Evolutionary conservation across 2,113 vertebrate genomes (phyloP), one percentile per base, ranked within the genome.

Genomic region (Nycticorax nycticorax): DNA sequence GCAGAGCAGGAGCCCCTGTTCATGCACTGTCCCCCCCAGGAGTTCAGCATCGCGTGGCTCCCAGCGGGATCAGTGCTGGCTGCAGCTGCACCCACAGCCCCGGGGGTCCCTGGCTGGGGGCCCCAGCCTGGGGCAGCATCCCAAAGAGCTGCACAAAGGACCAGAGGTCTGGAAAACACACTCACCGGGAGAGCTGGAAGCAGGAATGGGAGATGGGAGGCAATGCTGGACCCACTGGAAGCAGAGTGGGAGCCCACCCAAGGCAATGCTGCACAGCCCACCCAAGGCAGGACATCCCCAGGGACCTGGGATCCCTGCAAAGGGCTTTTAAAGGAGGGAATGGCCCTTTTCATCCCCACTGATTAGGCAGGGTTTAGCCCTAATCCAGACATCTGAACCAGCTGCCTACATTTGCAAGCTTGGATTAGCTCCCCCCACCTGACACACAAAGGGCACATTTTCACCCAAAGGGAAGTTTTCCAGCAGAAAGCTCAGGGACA

Each of bases 241-340:
- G 57, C n/a, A 35, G 57, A 16, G 18, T 6, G 15, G 53, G 37
- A 15, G 15, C 62, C 67, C 20, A 9, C 20, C 3, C 1, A 12
- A 9, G 12, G 33, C 19, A 72, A 33, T 0, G 0, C 55, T 14
- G 43, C 39, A 10, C 50, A n/a, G 7, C 60, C 48, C 48, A 10
- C 8, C 41, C n/a, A 0, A 6, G 19, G 75, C n/a, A 32, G 33
- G 27, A 19, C 30, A 19, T 1, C 75, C 15, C 32, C 7, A 2
- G 37, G 41, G 17, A 18, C 2, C 0, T 0, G 8, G 10, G 28
- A 5, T 20, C 43, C 14, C 33, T 71, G 50, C 35, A 32, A 43
- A 52, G 41, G 48, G 21, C 33, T 50, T 57, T 10, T 7, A 6
- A 41, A 66, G 62, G 32, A 27, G 24, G 22, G 21, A 8, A 6